These are phyloP conservation scores for Phorcus lineatus DNA, from an alignment of 2,888 invertebrate genomes.

Conservation along the genomic window DNA sequence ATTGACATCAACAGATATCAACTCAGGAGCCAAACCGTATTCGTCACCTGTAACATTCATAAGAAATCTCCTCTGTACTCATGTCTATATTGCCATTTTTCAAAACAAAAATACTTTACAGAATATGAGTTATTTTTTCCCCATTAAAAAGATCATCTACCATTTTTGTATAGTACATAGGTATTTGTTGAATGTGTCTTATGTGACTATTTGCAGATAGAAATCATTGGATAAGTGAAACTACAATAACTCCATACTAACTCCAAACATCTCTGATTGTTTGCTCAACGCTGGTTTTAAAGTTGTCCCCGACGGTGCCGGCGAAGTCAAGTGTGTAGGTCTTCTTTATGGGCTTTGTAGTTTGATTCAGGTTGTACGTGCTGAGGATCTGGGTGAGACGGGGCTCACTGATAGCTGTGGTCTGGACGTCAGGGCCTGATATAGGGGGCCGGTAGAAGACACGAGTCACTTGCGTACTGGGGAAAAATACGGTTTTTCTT, in stretches of 20 bases:
- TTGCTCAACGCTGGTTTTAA: neutral
- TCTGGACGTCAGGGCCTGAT: neutral
- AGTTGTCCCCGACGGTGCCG: neutral
- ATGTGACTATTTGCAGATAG: too few relatives aligned
- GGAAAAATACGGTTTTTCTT: neutral
- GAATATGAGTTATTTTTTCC: too few relatives aligned
- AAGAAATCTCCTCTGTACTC: neutral
- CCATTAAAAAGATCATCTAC: too few relatives aligned
- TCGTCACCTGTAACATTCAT: neutral
- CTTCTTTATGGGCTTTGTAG: neutral
- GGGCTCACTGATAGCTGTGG: neutral
- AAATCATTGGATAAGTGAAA: too few relatives aligned
- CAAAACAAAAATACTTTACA: too few relatives aligned
- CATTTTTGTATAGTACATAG: neutral
- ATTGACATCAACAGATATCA: neutral
- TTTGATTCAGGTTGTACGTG: neutral
- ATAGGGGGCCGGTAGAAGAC: conserved; percentile 22
- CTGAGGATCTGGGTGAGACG: neutral
- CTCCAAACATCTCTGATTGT: neutral
- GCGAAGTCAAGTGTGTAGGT: neutral
- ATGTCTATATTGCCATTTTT: too few relatives aligned
- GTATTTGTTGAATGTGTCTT: neutral
- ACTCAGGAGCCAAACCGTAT: neutral
- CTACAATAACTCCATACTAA: neutral
- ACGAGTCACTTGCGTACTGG: conserved; percentile 24